Conservation (phyloP, 1,140 invertebrate species). For the Drosophila busckii region DNA sequence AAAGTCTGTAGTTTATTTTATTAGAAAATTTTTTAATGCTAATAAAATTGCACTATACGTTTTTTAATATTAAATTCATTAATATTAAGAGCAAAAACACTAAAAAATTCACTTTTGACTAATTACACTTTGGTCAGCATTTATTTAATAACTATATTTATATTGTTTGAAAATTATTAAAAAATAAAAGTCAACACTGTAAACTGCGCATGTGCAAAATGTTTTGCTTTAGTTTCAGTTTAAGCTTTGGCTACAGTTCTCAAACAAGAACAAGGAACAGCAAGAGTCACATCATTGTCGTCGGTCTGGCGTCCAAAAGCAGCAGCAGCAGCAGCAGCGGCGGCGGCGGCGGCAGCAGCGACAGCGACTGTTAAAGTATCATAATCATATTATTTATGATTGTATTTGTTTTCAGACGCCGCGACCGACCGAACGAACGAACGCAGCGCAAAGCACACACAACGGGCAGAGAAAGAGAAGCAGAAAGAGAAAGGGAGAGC, state of each 20-base stretch:
- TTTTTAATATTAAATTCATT: too few species aligned
- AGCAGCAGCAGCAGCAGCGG: constrained; percentile 2
- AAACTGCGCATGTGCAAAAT: constrained; percentile 17
- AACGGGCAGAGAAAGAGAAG: not conserved
- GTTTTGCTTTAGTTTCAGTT: constrained; percentile 1
- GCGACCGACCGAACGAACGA: not conserved
- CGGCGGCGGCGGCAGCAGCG: constrained; percentile 3
- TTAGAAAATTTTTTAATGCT: too few species aligned
- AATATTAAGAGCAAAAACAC: too few species aligned
- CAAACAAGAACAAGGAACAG: too few species aligned
- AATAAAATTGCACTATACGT: too few species aligned
- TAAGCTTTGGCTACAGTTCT: too few species aligned
- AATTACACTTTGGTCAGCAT: too few species aligned
- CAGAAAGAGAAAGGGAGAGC: not conserved
- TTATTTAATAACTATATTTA: too few species aligned
- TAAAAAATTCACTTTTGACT: too few species aligned
- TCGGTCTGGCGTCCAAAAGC: constrained; percentile 10
- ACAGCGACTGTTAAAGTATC: constrained; percentile 42
- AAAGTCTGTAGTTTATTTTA: too few species aligned
- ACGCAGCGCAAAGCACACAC: constrained; percentile 2
- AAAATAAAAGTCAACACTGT: too few species aligned
- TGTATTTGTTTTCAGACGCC: constrained; percentile 59
- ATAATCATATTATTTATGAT: constrained; percentile 76
- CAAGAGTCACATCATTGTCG: not conserved
- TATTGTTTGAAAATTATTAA: too few species aligned